Evolutionary conservation across 2,113 vertebrate genomes (phyloP).

Genomic region (Alethe castanea): DNA sequence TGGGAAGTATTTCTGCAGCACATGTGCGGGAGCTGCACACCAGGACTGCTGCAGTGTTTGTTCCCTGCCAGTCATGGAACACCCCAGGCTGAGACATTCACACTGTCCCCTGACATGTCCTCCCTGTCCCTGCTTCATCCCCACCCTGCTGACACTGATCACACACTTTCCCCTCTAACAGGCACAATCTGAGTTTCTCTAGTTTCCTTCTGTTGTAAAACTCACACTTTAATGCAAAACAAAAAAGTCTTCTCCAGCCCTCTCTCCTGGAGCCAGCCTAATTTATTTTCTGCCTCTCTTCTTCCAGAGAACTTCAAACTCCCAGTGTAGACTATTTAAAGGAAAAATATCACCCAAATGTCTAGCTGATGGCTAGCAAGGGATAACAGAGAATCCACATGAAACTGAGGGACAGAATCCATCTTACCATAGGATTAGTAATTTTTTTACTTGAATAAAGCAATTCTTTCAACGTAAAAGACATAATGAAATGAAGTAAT

Average conservation of each 20-base stretch:
- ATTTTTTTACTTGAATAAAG: neutral
- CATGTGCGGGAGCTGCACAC: neutral
- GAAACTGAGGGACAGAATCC: neutral
- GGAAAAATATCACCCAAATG: neutral
- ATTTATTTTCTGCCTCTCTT: neutral
- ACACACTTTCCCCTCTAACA: neutral
- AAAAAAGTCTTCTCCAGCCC: neutral
- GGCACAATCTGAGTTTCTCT: neutral
- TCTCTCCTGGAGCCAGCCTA: neutral
- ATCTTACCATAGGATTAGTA: neutral
- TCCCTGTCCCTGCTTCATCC: neutral
- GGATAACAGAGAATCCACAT: neutral
- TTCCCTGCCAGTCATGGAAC: accelerated
- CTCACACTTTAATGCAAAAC: neutral
- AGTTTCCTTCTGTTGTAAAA: neutral
- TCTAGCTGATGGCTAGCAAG: neutral
- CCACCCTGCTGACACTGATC: neutral
- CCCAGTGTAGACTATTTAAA: neutral
- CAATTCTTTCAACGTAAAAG: neutral
- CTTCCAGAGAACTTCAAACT: neutral
- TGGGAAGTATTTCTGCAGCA: neutral
- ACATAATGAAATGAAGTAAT: neutral
- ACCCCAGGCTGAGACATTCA: accelerated
- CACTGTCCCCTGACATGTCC: neutral
- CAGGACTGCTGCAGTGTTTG: accelerated